Evolutionary conservation across 2,113 vertebrate genomes (phyloP).

Genomic region (Steatornis caripensis): DNA sequence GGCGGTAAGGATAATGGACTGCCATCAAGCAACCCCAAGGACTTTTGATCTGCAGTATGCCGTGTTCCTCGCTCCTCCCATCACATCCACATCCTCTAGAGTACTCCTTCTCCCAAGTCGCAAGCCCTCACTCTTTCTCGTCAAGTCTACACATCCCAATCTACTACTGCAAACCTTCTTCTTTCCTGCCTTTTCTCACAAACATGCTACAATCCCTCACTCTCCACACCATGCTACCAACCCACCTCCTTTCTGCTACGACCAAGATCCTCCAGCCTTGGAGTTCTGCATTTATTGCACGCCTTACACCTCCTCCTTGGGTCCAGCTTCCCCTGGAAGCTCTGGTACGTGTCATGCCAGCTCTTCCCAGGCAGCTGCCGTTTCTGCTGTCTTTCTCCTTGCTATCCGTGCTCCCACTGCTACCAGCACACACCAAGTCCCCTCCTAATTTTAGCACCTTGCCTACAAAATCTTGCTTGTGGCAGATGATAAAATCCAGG

Average conservation of each 20-base stretch:
- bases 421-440: background rate
- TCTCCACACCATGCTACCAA: background rate
- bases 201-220: background rate
- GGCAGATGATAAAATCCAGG: background rate
- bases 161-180: background rate
- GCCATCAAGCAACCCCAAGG: background rate
- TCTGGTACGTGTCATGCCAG: rapidly evolving
- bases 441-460: background rate
- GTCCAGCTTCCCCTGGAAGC: background rate
- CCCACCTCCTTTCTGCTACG: background rate
- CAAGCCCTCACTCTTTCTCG: background rate
- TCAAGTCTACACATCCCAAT: rapidly evolving
- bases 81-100: background rate
- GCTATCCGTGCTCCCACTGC: background rate
- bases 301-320: background rate
- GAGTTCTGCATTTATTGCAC: background rate
- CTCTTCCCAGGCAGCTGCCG: background rate
- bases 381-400: background rate
- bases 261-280: background rate
- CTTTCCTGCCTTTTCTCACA: background rate
- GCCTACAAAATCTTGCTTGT: background rate
- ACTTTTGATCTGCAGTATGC: background rate
- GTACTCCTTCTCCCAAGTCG: rapidly evolving
- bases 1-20: background rate
- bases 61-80: background rate